Evolutionary conservation across 1,140 invertebrate species (phyloP).

Genomic region (Melanaphis sacchari): DNA sequence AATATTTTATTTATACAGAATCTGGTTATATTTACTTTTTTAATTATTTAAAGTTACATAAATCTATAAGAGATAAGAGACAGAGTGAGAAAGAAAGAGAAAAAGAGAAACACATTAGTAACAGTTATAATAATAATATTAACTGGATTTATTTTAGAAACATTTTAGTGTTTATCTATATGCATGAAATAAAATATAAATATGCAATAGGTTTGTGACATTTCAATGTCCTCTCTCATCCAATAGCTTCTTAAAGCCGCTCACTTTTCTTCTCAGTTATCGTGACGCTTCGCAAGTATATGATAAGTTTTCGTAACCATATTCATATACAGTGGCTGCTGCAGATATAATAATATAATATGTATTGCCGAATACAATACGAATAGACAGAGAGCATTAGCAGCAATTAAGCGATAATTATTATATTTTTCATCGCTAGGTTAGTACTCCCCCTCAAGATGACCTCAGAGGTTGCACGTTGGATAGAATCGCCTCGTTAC

Average conservation of each 20-base stretch:
- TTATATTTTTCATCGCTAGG: not conserved
- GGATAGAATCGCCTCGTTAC: not conserved
- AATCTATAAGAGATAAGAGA: not conserved
- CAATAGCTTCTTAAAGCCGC: not conserved
- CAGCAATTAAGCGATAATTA: slow-evolving; percentile 53
- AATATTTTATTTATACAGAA: not conserved
- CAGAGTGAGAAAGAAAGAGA: not conserved
- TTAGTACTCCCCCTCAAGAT: not conserved
- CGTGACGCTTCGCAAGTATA: slow-evolving; percentile 7
- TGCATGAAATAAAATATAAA: slow-evolving; percentile 3
- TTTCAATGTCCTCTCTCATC: not conserved
- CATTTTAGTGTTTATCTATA: not conserved
- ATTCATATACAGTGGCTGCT: not conserved
- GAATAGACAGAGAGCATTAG: not conserved
- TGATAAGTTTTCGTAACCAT: slow-evolving; percentile 10
- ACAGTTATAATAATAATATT: not conserved
- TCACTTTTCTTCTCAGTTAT: not conserved
- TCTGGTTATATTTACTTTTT: not conserved
- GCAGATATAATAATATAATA: not conserved
- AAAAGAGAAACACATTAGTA: not conserved
- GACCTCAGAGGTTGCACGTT: slow-evolving; percentile 42
- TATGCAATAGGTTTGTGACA: not conserved
- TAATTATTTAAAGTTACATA: not conserved
- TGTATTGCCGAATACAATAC: slow-evolving; percentile 28
- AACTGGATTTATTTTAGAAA: not conserved